Evolutionary conservation across 2,113 vertebrate genomes (phyloP).

Genomic region (Isurus oxyrinchus): DNA sequence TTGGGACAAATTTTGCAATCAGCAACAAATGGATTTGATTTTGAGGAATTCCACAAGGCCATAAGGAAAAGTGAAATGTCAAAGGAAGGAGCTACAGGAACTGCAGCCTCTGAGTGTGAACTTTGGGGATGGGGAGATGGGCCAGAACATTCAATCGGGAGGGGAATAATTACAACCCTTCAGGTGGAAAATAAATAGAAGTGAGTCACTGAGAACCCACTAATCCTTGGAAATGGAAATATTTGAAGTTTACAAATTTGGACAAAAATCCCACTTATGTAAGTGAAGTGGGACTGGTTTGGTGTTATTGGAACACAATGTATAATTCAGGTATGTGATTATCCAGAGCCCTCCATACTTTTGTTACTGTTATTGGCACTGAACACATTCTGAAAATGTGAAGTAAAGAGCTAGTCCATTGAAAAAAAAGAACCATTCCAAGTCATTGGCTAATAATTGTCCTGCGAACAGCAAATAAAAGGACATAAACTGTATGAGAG

Average conservation of each 20-base stretch:
- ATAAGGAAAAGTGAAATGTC: not conserved
- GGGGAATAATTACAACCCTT: not conserved
- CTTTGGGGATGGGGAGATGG: not conserved
- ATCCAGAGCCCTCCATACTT: not conserved
- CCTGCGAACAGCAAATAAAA: not conserved
- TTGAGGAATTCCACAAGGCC: not conserved
- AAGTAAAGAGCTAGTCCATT: not conserved
- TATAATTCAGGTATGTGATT: not conserved
- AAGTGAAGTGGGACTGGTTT: not conserved
- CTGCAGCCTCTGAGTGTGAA: not conserved
- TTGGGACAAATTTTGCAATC: not conserved
- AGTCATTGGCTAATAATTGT: not conserved
- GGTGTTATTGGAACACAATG: not conserved
- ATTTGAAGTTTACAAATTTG: not conserved
- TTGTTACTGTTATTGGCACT: not conserved
- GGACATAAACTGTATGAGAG: not conserved
- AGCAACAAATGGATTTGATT: not conserved
- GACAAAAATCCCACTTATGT: not conserved
- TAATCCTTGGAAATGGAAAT: not conserved
- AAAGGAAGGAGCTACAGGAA: not conserved
- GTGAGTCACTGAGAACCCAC: not conserved
- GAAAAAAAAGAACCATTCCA: not conserved
- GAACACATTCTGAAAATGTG: not conserved
- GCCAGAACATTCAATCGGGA: not conserved
- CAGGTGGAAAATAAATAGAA: not conserved